Percentiles rank a stretch among this genome's conserved stretches.
Evolutionary conservation across 1,140 invertebrate genomes (phyloP).

Genomic region (Charaxes varanes): DNA sequence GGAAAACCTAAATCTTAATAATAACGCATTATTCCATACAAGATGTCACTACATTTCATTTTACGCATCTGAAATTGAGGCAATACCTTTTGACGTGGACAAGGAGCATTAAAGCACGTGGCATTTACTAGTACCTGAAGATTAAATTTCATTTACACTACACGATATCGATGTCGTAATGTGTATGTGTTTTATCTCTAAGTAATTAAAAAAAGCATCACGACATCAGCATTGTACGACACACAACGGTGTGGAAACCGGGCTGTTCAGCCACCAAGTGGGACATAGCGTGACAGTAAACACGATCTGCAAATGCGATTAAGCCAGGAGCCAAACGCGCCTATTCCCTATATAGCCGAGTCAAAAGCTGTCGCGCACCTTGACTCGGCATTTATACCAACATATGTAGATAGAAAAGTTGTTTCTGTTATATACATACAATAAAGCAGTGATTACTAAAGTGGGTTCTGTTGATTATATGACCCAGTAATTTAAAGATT

Average conservation of each 20-base stretch:
- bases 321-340: conserved; percentile 51
- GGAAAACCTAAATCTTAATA: no score
- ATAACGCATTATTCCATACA: no score
- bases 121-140: no score
- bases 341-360: conserved; percentile 49
- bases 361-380: conserved; percentile 63
- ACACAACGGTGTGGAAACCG: conserved; percentile 55
- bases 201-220: conserved; percentile 41
- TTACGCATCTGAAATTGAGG: no score
- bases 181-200: no score
- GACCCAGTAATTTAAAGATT: no score
- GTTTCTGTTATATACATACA: conserved; percentile 69
- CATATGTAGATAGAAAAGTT: conserved; percentile 38
- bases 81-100: no score
- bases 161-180: no score
- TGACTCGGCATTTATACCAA: conserved; percentile 44
- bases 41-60: no score
- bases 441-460: conserved; percentile 64
- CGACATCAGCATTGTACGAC: conserved; percentile 34
- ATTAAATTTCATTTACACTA: no score
- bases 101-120: no score
- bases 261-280: conserved; percentile 34
- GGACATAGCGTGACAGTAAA: conserved; percentile 45
- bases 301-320: conserved; percentile 29
- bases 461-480: no score